Base-by-base conservation (phyloP, 2,888 invertebrate genomes). In the Epistrophe grossulariae region DNA sequence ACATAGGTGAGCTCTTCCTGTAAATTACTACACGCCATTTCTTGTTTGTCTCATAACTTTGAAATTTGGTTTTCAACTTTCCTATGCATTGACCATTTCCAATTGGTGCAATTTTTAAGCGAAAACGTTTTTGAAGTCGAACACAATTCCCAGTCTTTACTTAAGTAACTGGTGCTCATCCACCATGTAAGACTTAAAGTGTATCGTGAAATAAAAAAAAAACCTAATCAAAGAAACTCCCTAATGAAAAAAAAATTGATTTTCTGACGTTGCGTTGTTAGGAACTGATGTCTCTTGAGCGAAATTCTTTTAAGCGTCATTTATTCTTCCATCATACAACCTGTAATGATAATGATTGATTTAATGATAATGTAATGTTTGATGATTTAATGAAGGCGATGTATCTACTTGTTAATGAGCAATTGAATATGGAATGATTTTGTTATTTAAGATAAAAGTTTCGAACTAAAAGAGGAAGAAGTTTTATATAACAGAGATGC, bases 361-460 rank as follows among this genome's bases (percentile, higher is more conserved):
- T 24, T 1, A 59, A 52, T 50, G 79, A 43, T 72, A 57, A n/a
- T n/a, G n/a, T 64, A 45, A 24, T 40, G 45, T 64, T 64, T 24
- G 13, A 48, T 50, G 24, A 28, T 45, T 59, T 8, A 55, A 28
- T 70, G 38, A 55, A 38, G 31, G 38, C 15, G 4, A 38, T 50
- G 15, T 17, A 50, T 28, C 24, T 48, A 10, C 17, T 35, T 24
- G 19, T 31, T 57, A 48, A 45, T 62, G 43, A 66, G 11, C 55
- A 15, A 66, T 82, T 62, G 66, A 66, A 66, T 68, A 50, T 79
- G 82, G 55, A 79, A 71, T 79, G 79, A 64, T 64, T 62, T 62
- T 43, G 43, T 74, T 73, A 35, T 62, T 71, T 64, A 31, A 59
- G 79, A 48, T 57, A 50, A 68, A 19, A 57, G 17, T 35, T 40